Evolutionary conservation across 2,797 vertebrate genomes (phyloP), one percentile per base, ranked within the genome.

Genomic region (Sphenopsis melanotis): DNA sequence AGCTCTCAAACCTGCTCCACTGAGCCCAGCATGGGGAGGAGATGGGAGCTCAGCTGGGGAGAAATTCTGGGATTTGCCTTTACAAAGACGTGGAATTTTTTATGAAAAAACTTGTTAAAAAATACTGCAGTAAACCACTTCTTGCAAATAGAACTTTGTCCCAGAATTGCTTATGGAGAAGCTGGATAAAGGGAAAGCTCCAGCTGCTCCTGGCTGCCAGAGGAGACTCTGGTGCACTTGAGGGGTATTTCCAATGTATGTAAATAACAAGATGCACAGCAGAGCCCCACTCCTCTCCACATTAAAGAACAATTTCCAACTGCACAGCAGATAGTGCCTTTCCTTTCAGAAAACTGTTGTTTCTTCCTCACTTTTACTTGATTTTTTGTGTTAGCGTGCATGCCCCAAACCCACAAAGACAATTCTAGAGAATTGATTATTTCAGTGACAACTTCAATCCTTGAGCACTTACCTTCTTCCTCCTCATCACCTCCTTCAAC

Each of bases 401-500:
- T 3, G 3, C 7, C 65, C 21, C 44, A 77, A 71, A 32, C n/a
- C 12, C 63, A 22, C 29, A 16, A 15, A 63, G 42, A 42, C 4
- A 64, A 63, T 63, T 34, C 37, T 0, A 70, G 8, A 70, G 56
- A 24, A 76, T 3, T 32, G 19, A 42, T 11, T 50, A 20, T 46
- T 57, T 57, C 72, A 46, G 30, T 52, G 46, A 39, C 44, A 77
- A 10, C 23, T 30, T 37, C 27, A 64, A 64, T n/a, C 26, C n/a
- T 7, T 46, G 21, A 77, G 24, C n/a, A 77, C 72, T 78, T 32
- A 89, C 87, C 87, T 71, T 89, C 87, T 39, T 89, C 87, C 30
- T 89, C 87, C 26, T 89, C 87, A 29, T 89, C 87, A 36, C 87
- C 87, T 65, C 87, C 87, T 89, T 89, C 87, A 36, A 89, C 72